Conservation (phyloP, 2,888 invertebrate species). For the Erebia aethiops region DNA sequence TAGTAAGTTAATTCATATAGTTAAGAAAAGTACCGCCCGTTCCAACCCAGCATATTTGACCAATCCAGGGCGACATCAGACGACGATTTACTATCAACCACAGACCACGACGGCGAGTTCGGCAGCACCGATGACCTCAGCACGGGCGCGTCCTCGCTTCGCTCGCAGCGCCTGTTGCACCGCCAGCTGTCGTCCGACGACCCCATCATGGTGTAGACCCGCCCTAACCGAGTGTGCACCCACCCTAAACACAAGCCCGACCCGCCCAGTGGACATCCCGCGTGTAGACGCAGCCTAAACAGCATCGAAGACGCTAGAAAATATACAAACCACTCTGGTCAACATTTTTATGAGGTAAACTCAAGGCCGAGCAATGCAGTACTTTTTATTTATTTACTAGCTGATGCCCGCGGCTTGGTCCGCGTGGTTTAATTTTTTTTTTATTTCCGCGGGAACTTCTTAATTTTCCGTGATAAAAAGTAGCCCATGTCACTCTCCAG, state of each 20-base stretch:
- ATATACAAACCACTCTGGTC: background rate
- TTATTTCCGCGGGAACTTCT: too few relatives aligned
- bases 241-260: too few relatives aligned
- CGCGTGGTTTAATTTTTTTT: too few relatives aligned
- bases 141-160: constrained; percentile 61
- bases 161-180: constrained; percentile 72
- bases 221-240: background rate
- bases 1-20: background rate
- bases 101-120: constrained; percentile 89
- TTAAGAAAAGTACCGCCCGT: background rate
- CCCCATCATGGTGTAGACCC: constrained; percentile 75
- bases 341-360: background rate
- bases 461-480: too few relatives aligned
- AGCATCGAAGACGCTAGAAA: background rate
- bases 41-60: constrained; percentile 24
- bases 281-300: background rate
- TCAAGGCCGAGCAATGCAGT: background rate
- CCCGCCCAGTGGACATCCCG: background rate
- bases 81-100: constrained; percentile 91
- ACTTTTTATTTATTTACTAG: too few relatives aligned
- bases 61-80: constrained; percentile 89
- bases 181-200: constrained; percentile 79
- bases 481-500: too few relatives aligned
- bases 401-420: too few relatives aligned
- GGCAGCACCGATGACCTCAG: constrained; percentile 85